A percentile compares a stretch with the other conserved stretches of the same genome.
phyloP scores from a whole-genome alignment of 2,888 invertebrate species.

The Celastrina argiolus region DNA sequence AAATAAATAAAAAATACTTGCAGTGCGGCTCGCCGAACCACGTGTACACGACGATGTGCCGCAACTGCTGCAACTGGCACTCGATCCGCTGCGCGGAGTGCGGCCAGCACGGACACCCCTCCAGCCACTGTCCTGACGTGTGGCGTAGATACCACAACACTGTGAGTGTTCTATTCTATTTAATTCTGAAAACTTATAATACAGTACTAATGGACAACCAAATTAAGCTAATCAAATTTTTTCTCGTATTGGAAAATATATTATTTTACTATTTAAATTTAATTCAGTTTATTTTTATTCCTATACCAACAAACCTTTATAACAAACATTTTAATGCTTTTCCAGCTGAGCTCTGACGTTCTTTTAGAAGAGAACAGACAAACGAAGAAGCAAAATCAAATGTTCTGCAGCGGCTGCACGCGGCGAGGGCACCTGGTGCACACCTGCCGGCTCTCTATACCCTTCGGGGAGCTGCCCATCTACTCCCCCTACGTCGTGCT shows the following conservation, averaged over 20 bases:
- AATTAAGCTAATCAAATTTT: too few species aligned
- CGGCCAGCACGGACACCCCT: slow-evolving; percentile 79
- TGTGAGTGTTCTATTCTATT: slow-evolving; percentile 45
- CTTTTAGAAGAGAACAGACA: slow-evolving; percentile 52
- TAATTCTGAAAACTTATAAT: too few species aligned
- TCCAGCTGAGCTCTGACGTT: slow-evolving; percentile 66
- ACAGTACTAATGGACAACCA: too few species aligned
- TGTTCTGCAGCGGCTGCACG: slow-evolving; percentile 78
- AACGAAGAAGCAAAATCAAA: slow-evolving; percentile 49
- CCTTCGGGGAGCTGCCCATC: slow-evolving; percentile 63
- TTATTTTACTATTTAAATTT: too few species aligned
- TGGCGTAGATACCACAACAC: slow-evolving; percentile 88
- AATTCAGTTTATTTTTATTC: too few species aligned
- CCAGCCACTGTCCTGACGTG: slow-evolving; percentile 82
- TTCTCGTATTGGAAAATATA: too few species aligned
- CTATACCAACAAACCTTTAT: not conserved
- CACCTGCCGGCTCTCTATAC: slow-evolving; percentile 54
- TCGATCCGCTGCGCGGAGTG: slow-evolving; percentile 78
- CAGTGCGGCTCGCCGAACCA: slow-evolving; percentile 83
- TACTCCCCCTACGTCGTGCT: slow-evolving; percentile 57
- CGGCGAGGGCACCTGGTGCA: slow-evolving; percentile 73
- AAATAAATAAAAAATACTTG: too few species aligned
- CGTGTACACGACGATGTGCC: slow-evolving; percentile 78
- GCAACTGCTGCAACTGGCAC: slow-evolving; percentile 76
- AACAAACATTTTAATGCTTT: slow-evolving; percentile 23